These are phyloP conservation scores for Cephus nigrinus DNA, from an alignment of 2,888 invertebrate species.

Conservation along the genomic window DNA sequence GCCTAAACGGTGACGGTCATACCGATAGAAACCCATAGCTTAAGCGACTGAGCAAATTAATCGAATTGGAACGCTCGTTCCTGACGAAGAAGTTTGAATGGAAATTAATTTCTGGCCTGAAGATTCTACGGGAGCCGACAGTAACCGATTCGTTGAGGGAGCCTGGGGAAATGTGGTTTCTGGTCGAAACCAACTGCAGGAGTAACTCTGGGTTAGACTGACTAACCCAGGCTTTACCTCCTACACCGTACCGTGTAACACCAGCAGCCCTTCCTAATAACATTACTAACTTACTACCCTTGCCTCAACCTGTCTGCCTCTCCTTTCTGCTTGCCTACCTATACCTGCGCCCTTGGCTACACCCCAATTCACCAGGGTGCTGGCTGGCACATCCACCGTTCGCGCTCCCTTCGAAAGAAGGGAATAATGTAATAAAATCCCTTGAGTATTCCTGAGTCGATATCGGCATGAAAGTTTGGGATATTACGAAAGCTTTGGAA, in stretches of 20 bases:
- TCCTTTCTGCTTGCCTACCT: conserved; percentile 1
- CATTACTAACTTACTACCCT: conserved; percentile 8
- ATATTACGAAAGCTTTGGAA: not conserved
- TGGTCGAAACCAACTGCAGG: conserved; percentile 23
- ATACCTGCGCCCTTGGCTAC: not conserved
- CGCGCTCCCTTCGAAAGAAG: not conserved
- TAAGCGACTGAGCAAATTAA: not conserved
- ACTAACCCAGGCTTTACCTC: conserved; percentile 28
- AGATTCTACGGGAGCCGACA: conserved; percentile 26
- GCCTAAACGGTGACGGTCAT: not conserved
- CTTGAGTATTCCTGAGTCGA: not conserved
- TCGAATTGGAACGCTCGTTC: not conserved
- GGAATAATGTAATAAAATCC: not conserved
- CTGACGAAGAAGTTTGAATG: conserved; percentile 27
- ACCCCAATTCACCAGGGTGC: conserved; percentile 9
- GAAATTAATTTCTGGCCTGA: conserved; percentile 39
- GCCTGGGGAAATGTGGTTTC: conserved; percentile 36
- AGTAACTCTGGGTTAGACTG: conserved; percentile 14
- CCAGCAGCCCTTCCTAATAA: conserved; percentile 9
- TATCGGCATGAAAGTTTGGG: not conserved
- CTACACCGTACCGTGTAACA: not conserved
- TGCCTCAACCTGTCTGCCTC: not conserved
- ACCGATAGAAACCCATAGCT: not conserved
- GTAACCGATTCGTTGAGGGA: conserved; percentile 40
- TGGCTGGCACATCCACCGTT: not conserved